Percentiles rank a stretch among this genome's conserved stretches.
These are phyloP conservation scores for Pyrgilauda ruficollis DNA, from an alignment of 2,113 vertebrate genomes.

Conservation along the genomic window DNA sequence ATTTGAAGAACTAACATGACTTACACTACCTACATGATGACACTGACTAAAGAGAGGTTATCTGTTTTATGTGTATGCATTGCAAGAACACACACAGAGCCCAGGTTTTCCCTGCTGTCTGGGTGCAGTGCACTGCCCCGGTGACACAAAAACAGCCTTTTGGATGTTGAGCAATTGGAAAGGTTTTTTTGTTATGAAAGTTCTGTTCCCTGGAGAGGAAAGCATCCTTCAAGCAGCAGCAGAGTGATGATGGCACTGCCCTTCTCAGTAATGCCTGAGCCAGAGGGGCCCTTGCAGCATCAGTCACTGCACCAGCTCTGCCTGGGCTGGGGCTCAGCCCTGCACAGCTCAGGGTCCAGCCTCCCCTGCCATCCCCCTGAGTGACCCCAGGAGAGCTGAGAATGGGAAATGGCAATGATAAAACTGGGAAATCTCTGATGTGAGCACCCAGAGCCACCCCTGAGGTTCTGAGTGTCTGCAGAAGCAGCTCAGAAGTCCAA, in stretches of 20 bases:
- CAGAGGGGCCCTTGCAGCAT: background rate
- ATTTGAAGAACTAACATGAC: background rate
- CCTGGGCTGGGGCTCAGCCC: background rate
- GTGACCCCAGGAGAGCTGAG: background rate
- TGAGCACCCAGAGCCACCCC: fast-evolving
- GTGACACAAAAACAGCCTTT: background rate
- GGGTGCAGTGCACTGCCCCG: background rate
- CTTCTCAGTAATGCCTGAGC: background rate
- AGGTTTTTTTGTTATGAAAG: background rate
- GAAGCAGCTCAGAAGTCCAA: background rate
- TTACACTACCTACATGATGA: background rate
- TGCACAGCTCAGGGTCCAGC: fast-evolving
- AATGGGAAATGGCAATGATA: background rate
- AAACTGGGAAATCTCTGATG: background rate
- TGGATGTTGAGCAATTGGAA: background rate
- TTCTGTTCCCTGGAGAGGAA: background rate
- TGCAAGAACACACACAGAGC: background rate
- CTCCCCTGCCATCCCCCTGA: background rate
- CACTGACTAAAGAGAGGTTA: background rate
- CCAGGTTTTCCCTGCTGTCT: background rate
- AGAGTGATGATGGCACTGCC: background rate
- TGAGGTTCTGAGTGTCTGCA: background rate
- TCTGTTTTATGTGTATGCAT: background rate
- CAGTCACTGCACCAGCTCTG: background rate
- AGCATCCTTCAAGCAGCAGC: background rate